A percentile compares a stretch with the other conserved stretches of the same genome.
phyloP scores from a whole-genome alignment of 1,140 invertebrate species.

The Drosophila repletoides region DNA sequence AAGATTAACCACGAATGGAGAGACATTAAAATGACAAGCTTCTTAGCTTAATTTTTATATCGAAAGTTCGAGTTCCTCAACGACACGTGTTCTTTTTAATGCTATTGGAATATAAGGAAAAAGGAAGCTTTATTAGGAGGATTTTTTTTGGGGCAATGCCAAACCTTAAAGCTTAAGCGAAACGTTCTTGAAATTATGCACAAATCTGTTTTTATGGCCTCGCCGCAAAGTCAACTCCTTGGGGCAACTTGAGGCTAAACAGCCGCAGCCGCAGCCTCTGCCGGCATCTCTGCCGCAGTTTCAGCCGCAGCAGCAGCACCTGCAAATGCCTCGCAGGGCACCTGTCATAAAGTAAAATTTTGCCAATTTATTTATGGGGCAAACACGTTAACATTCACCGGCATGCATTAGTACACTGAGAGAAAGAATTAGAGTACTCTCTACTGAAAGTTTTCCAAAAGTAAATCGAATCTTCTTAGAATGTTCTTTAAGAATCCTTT shows the following conservation, averaged over 20 bases:
- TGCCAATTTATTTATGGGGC: constrained; percentile 54
- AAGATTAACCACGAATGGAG: constrained; percentile 2
- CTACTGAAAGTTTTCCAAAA: no score
- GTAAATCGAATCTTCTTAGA: no score
- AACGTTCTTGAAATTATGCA: constrained; percentile 53
- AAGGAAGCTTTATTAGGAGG: background rate
- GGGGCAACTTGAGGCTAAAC: constrained; percentile 7
- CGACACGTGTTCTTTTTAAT: background rate
- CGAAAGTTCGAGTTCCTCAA: no score
- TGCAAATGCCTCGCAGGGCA: constrained; percentile 13
- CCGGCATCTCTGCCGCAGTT: no score
- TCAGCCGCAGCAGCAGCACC: constrained; percentile 1
- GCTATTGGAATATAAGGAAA: background rate
- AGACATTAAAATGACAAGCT: constrained; percentile 22
- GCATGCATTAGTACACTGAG: no score
- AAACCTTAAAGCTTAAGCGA: constrained; percentile 41
- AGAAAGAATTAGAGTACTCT: no score
- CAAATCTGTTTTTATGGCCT: constrained; percentile 64
- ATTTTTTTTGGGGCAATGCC: constrained; percentile 51
- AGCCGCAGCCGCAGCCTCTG: no score
- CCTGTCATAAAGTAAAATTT: constrained; percentile 54
- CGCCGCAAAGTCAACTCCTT: constrained; percentile 24
- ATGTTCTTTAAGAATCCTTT: no score
- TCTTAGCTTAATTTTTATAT: no score
- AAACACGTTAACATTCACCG: background rate